Base-by-base conservation (phyloP, 2,113 vertebrate species). In the Austrofundulus limnaeus region DNA sequence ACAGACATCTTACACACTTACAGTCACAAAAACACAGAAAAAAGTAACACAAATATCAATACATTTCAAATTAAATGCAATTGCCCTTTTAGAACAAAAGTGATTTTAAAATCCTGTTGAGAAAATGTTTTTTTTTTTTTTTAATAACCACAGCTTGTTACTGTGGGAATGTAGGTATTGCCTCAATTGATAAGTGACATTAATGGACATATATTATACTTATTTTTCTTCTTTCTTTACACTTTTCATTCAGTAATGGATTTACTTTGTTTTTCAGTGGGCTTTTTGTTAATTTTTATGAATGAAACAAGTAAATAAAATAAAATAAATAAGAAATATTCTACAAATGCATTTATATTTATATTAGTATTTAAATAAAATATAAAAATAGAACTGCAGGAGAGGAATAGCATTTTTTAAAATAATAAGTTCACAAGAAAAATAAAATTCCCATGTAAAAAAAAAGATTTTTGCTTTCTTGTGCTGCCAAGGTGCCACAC, bases 91-190 rank as follows among this genome's bases (percentile, higher is more conserved):
- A 19, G 17, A 1, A 3, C 51, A 25, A 34, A 38, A 0, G 23
- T 9, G 9, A 23, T 42, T 56, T 49, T 70, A 47, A 54, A 53
- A 53, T 73, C 1, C 3, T 5, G 15, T 54, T 12, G 11, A 70
- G n/a, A n/a, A n/a, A n/a, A n/a, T n/a, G n/a, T 28, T 28, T 28
- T 28, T 4, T 7, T 7, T 28, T 57, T 47, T 28, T 61, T 21
- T 24, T 58, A 34, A 52, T 23, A 53, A 54, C 50, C 48, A 17
- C 38, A 34, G 13, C 49, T 59, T 15, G 48, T 24, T 41, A 16
- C 37, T 73, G 8, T 46, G 23, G 43, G 47, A 58, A 56, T 3
- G 15, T 20, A 25, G 16, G 50, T 59, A 19, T 19, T 11, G n/a
- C n/a, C n/a, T n/a, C n/a, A n/a, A n/a, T n/a, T n/a, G n/a, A n/a